These are phyloP conservation scores for Sebastes schlegelii DNA, from an alignment of 2,113 vertebrate species.

Conservation along the genomic window DNA sequence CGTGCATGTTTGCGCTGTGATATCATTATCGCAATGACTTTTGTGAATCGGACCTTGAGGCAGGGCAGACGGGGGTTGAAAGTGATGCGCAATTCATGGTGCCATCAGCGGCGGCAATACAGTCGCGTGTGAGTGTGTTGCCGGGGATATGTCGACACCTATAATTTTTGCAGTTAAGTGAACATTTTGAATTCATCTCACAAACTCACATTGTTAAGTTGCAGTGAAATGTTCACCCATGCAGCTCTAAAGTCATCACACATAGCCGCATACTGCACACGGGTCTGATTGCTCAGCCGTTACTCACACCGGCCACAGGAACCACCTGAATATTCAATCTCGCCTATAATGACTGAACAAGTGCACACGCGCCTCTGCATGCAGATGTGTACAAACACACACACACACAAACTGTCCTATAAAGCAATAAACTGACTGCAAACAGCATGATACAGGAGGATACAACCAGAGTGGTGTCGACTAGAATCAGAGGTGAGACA, in stretches of 20 bases:
- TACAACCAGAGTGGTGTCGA: background rate
- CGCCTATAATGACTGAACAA: conserved; percentile 8
- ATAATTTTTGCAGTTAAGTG: background rate
- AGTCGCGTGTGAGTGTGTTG: too few species aligned
- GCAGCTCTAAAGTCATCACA: conserved; percentile 10
- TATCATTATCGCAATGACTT: too few species aligned
- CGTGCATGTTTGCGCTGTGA: too few species aligned
- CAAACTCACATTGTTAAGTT: conserved; percentile 2
- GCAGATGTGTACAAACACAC: background rate
- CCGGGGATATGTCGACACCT: too few species aligned
- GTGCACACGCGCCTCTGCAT: background rate
- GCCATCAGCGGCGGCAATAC: too few species aligned
- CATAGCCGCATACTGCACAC: conserved; percentile 11
- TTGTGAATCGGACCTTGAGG: too few species aligned
- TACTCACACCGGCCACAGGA: too few species aligned
- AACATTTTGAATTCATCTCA: conserved; percentile 16
- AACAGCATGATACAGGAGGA: background rate
- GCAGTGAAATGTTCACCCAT: conserved; percentile 7
- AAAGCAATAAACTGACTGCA: background rate
- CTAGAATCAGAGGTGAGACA: background rate
- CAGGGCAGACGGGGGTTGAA: too few species aligned
- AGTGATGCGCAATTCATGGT: too few species aligned
- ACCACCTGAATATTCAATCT: background rate
- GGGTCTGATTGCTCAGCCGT: conserved; percentile 15
- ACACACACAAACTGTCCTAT: background rate